These are phyloP conservation scores for Serilophus lunatus DNA, from an alignment of 2,113 vertebrate genomes.

Conservation along the genomic window DNA sequence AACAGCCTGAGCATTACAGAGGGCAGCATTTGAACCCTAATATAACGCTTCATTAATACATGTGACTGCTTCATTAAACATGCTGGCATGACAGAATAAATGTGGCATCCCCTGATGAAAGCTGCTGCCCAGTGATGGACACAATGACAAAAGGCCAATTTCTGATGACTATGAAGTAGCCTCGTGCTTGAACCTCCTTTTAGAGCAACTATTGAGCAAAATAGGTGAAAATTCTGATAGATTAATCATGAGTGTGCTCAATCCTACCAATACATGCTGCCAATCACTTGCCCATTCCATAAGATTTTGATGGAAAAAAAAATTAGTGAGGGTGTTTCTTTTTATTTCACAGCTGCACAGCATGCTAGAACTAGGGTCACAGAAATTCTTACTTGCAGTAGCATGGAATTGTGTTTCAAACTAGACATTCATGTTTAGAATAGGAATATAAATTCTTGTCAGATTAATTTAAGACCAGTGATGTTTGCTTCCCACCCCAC, in stretches of 20 bases:
- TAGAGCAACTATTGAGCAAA: not conserved
- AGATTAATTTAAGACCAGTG: not conserved
- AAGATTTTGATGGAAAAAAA: not conserved
- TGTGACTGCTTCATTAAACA: not conserved
- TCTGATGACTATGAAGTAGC: not conserved
- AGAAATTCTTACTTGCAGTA: not conserved
- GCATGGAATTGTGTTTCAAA: not conserved
- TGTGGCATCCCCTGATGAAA: not conserved
- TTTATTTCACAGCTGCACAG: not conserved
- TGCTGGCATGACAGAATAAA: not conserved
- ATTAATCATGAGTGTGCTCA: not conserved
- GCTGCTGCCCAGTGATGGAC: not conserved
- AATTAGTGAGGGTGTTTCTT: no score
- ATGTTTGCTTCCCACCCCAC: accelerated
- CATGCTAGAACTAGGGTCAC: not conserved
- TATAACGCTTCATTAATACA: not conserved
- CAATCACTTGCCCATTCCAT: not conserved
- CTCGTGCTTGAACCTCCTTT: not conserved
- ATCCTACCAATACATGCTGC: not conserved
- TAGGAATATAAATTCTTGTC: not conserved
- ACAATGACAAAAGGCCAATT: not conserved
- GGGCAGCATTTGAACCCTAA: not conserved
- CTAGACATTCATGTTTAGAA: not conserved
- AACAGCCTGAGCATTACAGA: not conserved
- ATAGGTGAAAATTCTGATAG: not conserved